Conservation (phyloP, 2,888 invertebrate species). For the Xylota segnis region DNA sequence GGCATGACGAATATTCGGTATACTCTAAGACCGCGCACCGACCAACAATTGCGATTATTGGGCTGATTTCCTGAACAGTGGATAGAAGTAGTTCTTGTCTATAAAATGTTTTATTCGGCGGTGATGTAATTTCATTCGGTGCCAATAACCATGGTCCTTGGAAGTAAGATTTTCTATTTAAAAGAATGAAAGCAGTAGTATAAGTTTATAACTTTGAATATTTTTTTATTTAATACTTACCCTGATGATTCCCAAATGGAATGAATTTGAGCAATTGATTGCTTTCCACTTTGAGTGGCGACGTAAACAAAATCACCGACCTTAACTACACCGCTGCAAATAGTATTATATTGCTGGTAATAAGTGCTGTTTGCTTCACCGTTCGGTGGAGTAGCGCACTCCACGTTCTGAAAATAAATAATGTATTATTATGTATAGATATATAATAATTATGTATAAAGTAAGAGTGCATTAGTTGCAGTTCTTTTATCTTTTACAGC, state of each 20-base stretch:
- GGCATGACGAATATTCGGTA: slow-evolving; percentile 94
- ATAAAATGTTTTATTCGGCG: slow-evolving; percentile 93
- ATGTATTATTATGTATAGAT: background rate
- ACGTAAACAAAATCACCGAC: slow-evolving; percentile 98
- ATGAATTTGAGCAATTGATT: slow-evolving; percentile 96
- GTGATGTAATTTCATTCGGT: slow-evolving; percentile 92
- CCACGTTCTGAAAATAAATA: slow-evolving; percentile 89
- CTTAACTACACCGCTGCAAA: slow-evolving; percentile 92
- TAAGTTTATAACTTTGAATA: background rate
- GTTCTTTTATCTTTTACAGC: too few relatives aligned
- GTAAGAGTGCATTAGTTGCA: too few relatives aligned
- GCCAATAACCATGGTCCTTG: slow-evolving; percentile 97
- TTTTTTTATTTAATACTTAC: slow-evolving; percentile 19
- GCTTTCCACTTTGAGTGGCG: slow-evolving; percentile 94
- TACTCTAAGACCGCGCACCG: slow-evolving; percentile 96
- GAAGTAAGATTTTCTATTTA: slow-evolving; percentile 94
- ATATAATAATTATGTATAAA: too few relatives aligned
- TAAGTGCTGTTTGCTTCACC: slow-evolving; percentile 92
- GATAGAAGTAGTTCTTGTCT: slow-evolving; percentile 97
- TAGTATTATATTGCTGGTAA: slow-evolving; percentile 96
- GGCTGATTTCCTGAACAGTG: slow-evolving; percentile 95
- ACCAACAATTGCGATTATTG: slow-evolving; percentile 95
- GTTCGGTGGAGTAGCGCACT: slow-evolving; percentile 88
- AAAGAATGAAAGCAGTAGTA: slow-evolving; percentile 80
- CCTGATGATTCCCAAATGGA: slow-evolving; percentile 95